Conservation (phyloP, 2,888 invertebrate genomes). For the Neoaliturus tenellus region DNA sequence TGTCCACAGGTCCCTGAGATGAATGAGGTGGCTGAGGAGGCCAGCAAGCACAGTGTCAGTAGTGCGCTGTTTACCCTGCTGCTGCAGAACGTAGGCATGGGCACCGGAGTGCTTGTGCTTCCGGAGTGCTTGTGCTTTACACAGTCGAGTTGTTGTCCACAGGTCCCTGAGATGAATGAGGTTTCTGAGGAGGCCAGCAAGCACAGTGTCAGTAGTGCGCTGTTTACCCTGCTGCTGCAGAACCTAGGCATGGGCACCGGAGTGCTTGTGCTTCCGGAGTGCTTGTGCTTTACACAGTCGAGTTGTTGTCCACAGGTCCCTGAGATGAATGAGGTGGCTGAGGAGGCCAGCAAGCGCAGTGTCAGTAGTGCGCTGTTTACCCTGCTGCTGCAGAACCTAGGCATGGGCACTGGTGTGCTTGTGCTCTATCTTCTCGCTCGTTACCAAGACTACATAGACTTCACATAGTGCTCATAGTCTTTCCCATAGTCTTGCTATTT, state of each 20-base stretch:
- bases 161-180: constrained; percentile 73
- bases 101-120: constrained; percentile 70
- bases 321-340: constrained; percentile 72
- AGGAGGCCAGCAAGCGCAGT: constrained; percentile 71
- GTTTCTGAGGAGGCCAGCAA: constrained; percentile 71
- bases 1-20: constrained; percentile 73
- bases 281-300: no score
- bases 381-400: constrained; percentile 72
- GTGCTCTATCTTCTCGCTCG: constrained; percentile 71
- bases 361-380: constrained; percentile 69
- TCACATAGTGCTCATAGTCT: constrained; percentile 58
- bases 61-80: constrained; percentile 70
- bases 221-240: no score
- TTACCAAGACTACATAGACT: constrained; percentile 71
- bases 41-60: constrained; percentile 70
- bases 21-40: constrained; percentile 72
- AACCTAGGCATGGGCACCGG: no score
- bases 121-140: constrained; percentile 70
- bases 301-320: constrained; percentile 72
- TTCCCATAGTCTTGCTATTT: not conserved
- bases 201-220: no score
- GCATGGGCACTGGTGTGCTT: constrained; percentile 71
- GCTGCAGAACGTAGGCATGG: constrained; percentile 72
- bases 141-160: no score
- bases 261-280: no score